These are phyloP conservation scores for Acanthopagrus latus DNA, from an alignment of 2,797 vertebrate genomes.

Conservation along the genomic window DNA sequence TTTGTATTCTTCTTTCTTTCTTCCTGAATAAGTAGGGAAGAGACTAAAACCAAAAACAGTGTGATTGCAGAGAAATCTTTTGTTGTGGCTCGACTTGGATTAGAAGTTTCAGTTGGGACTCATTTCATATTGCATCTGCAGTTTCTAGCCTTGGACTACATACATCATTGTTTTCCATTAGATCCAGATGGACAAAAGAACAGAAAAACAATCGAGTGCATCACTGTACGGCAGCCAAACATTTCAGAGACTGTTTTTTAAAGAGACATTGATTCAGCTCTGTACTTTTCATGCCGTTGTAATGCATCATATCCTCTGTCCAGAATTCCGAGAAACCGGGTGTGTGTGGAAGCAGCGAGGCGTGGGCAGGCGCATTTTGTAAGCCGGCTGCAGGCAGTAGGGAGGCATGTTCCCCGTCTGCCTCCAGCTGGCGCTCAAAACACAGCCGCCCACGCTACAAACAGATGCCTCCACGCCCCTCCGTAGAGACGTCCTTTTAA, in stretches of 20 bases:
- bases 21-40: no score
- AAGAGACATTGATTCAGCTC: neutral
- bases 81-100: no score
- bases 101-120: no score
- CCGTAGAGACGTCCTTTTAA: neutral
- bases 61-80: no score
- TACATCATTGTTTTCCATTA: no score
- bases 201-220: neutral
- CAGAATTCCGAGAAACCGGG: slow-evolving; percentile 6
- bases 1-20: no score
- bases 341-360: slow-evolving; percentile 20
- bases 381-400: slow-evolving; percentile 58
- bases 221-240: neutral
- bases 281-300: neutral
- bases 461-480: slow-evolving; percentile 31
- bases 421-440: slow-evolving; percentile 74
- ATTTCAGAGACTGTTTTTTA: neutral
- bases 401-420: slow-evolving; percentile 62
- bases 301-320: no score
- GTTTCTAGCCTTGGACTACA: no score
- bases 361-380: slow-evolving; percentile 48
- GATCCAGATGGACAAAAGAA: slow-evolving; percentile 15
- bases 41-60: no score
- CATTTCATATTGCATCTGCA: no score
- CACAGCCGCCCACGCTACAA: slow-evolving; percentile 56